phyloP scores from a whole-genome alignment of 2,113 vertebrate genomes.

The Proterorhinus semilunaris region DNA sequence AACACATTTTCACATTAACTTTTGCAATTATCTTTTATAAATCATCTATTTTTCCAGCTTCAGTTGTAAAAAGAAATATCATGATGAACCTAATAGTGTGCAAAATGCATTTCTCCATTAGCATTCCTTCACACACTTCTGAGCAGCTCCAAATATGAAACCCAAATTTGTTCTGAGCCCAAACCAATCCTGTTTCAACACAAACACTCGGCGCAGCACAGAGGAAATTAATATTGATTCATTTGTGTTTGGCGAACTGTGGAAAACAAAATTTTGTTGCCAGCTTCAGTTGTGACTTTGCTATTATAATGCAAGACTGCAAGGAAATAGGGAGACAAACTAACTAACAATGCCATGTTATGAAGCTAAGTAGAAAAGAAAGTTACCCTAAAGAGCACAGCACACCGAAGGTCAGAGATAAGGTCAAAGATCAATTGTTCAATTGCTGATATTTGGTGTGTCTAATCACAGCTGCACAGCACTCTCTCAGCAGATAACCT shows the following conservation, averaged over 20 bases:
- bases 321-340: background rate
- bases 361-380: background rate
- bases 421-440: slow-evolving; percentile 24
- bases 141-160: slow-evolving; percentile 18
- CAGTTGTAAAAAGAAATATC: background rate
- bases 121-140: background rate
- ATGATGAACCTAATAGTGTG: background rate
- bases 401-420: slow-evolving; percentile 20
- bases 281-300: background rate
- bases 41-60: background rate
- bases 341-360: background rate
- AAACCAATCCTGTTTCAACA: background rate
- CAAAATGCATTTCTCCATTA: background rate
- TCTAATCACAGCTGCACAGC: slow-evolving; percentile 25
- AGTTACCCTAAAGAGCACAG: slow-evolving; percentile 19
- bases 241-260: slow-evolving; percentile 14
- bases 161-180: slow-evolving; percentile 19
- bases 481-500: slow-evolving; percentile 31
- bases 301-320: slow-evolving; percentile 7
- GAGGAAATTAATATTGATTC: slow-evolving; percentile 29
- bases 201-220: background rate
- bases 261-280: slow-evolving; percentile 27
- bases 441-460: slow-evolving; percentile 32
- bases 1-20: background rate
- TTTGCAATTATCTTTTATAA: background rate